These are phyloP conservation scores for Philereme vetulata DNA, from an alignment of 2,888 invertebrate genomes.

Conservation along the genomic window DNA sequence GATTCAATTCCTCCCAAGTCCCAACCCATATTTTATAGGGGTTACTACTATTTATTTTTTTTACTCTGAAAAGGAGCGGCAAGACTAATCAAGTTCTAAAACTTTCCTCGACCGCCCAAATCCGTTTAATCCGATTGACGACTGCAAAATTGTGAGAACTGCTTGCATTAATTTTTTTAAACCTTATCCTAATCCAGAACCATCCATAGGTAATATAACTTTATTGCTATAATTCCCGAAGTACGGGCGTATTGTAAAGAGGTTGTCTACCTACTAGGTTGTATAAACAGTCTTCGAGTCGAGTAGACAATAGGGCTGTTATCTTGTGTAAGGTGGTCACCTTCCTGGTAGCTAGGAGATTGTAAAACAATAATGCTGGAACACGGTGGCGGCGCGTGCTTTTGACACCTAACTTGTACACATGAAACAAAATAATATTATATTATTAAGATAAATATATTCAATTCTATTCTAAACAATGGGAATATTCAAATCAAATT, in stretches of 20 bases:
- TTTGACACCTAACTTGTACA: conserved; percentile 19
- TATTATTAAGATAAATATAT: too few relatives aligned
- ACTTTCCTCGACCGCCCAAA: conserved; percentile 9
- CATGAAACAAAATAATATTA: conserved; percentile 23
- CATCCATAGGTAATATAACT: conserved; percentile 22
- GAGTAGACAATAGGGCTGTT: conserved; percentile 28
- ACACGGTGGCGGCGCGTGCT: conserved; percentile 23
- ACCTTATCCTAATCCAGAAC: conserved; percentile 19
- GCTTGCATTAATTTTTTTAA: conserved; percentile 26
- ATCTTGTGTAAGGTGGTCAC: conserved; percentile 30
- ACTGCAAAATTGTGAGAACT: conserved; percentile 28
- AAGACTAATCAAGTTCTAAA: conserved; percentile 6
- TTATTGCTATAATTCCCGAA: conserved; percentile 28
- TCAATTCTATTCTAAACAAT: too few relatives aligned
- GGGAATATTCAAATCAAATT: too few relatives aligned
- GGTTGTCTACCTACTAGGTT: conserved; percentile 20
- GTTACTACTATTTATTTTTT: not conserved
- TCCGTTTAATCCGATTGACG: conserved; percentile 34
- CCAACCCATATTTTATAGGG: conserved; percentile 6
- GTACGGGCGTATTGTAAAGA: conserved; percentile 30
- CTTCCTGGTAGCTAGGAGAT: conserved; percentile 22
- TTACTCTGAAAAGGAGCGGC: conserved; percentile 23
- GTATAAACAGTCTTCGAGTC: conserved; percentile 31
- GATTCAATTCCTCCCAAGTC: not conserved
- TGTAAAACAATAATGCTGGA: conserved; percentile 15